Conservation (phyloP, 2,888 invertebrate species). For the Ormyrus rosae region DNA sequence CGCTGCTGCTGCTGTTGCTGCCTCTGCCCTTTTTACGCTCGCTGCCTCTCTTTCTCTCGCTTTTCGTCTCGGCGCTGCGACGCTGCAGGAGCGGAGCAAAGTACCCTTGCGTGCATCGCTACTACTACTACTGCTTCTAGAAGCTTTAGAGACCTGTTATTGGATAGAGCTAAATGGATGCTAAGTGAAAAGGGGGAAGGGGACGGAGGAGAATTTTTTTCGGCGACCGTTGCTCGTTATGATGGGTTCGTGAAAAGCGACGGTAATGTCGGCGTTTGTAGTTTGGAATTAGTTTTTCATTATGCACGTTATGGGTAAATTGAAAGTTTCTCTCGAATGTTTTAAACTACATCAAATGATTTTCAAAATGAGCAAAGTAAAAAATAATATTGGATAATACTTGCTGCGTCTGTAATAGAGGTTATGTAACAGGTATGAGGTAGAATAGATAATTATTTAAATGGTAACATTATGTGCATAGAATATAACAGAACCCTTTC, state of each 20-base stretch:
- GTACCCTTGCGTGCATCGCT: neutral
- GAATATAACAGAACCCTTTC: too few species aligned
- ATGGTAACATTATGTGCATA: too few species aligned
- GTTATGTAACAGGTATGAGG: too few species aligned
- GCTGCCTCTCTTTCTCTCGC: slow-evolving; percentile 51
- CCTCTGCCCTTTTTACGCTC: neutral
- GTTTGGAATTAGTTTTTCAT: too few species aligned
- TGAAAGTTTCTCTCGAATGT: too few species aligned
- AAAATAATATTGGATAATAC: too few species aligned
- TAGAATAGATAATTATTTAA: too few species aligned
- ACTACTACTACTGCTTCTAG: slow-evolving; percentile 17
- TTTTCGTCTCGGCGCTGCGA: slow-evolving; percentile 11
- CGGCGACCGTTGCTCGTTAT: slow-evolving; percentile 26
- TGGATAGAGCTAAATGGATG: slow-evolving; percentile 44
- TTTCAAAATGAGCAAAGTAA: too few species aligned
- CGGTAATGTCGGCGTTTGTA: slow-evolving; percentile 23
- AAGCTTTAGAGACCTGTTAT: slow-evolving; percentile 41
- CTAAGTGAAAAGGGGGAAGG: slow-evolving; percentile 42
- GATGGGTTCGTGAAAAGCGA: slow-evolving; percentile 53
- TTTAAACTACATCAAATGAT: too few species aligned
- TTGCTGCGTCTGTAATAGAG: too few species aligned
- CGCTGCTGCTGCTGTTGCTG: neutral
- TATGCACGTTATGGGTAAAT: too few species aligned
- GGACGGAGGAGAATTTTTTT: slow-evolving; percentile 20
- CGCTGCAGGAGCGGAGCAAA: slow-evolving; percentile 6